Conservation (phyloP, 1,140 invertebrate species). For the Centruroides sculpturatus region DNA sequence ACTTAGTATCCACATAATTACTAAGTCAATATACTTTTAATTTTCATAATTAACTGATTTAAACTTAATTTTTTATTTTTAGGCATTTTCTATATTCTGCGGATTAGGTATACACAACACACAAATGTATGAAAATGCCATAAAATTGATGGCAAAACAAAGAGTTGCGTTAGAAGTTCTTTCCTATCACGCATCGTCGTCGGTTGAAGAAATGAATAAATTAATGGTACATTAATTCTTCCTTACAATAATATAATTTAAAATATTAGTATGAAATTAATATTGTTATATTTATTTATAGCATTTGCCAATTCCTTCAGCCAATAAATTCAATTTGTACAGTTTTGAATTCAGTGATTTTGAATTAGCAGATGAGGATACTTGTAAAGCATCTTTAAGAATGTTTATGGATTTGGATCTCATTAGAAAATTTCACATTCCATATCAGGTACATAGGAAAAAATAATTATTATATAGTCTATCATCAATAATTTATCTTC, state of each 20-base stretch:
- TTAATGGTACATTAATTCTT: constrained; percentile 31
- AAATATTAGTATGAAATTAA: too few relatives aligned
- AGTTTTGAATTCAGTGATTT: constrained; percentile 82
- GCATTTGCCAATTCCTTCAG: constrained; percentile 57
- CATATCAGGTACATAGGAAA: constrained; percentile 58
- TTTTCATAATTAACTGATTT: neutral
- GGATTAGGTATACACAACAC: constrained; percentile 93
- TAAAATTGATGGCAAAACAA: constrained; percentile 91
- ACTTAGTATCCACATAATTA: too few relatives aligned
- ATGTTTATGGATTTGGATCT: constrained; percentile 90
- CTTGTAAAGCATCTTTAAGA: constrained; percentile 70
- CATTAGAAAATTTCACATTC: constrained; percentile 80
- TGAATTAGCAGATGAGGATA: constrained; percentile 75
- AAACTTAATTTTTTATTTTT: constrained; percentile 8
- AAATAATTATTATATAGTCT: too few relatives aligned
- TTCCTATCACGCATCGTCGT: constrained; percentile 88
- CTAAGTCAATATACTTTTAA: too few relatives aligned
- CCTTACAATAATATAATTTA: too few relatives aligned
- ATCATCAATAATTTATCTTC: too few relatives aligned
- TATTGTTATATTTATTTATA: constrained; percentile 21
- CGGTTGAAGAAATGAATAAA: constrained; percentile 66
- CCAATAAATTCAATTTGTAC: constrained; percentile 56
- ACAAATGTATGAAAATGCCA: constrained; percentile 91
- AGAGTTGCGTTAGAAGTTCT: constrained; percentile 88
- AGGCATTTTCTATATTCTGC: constrained; percentile 91